Evolutionary conservation across 1,140 invertebrate genomes (phyloP).

Genomic region (Leptoteleia sp.): DNA sequence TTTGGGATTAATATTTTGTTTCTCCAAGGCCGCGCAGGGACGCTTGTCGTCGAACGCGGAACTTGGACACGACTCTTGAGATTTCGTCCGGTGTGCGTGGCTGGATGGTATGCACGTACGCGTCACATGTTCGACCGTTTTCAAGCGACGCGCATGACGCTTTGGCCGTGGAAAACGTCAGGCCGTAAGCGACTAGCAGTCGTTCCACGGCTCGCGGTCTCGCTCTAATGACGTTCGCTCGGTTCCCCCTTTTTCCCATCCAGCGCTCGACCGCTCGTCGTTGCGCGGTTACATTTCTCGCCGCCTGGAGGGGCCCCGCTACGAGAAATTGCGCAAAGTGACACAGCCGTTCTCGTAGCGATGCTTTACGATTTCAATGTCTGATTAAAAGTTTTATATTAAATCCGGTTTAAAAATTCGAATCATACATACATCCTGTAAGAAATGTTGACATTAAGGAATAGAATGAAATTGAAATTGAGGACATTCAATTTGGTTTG

Average conservation of each 20-base stretch:
- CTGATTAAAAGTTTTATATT: too few species aligned
- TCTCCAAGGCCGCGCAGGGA: too few species aligned
- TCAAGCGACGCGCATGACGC: slow-evolving; percentile 30
- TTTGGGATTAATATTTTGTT: too few species aligned
- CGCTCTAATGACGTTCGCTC: slow-evolving; percentile 43
- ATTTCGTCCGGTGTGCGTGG: slow-evolving; percentile 5
- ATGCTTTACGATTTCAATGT: too few species aligned
- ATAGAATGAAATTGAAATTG: too few species aligned
- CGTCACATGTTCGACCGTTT: slow-evolving; percentile 37
- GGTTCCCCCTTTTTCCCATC: slow-evolving; percentile 22
- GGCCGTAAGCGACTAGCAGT: slow-evolving; percentile 45
- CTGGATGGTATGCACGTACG: neutral
- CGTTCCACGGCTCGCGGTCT: slow-evolving; percentile 31
- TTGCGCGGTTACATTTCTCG: slow-evolving; percentile 6
- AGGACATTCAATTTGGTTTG: too few species aligned
- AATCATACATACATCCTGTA: too few species aligned
- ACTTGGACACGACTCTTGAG: too few species aligned
- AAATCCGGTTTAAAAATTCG: too few species aligned
- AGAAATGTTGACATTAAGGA: too few species aligned
- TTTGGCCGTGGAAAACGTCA: slow-evolving; percentile 48
- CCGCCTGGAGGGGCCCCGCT: slow-evolving; percentile 8
- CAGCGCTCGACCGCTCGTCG: slow-evolving; percentile 27
- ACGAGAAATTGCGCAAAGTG: slow-evolving; percentile 1
- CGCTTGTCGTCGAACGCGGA: too few species aligned
- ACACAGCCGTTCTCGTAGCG: too few species aligned